A percentile compares a stretch with the other conserved stretches of the same genome.
phyloP scores from a whole-genome alignment of 92 coral and sea anemone species.

The Scolanthus callimorphus region DNA sequence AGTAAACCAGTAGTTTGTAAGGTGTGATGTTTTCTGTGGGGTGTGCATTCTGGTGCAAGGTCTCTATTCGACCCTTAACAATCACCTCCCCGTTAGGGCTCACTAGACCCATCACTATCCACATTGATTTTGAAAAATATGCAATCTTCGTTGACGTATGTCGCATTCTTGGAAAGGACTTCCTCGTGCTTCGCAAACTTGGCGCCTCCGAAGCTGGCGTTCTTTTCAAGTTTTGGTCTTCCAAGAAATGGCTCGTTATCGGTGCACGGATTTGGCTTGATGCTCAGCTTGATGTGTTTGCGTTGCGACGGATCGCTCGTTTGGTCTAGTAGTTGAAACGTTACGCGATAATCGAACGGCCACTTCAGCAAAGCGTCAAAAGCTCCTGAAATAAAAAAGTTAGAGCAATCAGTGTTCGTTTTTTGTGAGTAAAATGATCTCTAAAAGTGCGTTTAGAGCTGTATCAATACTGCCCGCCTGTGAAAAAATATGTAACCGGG shows the following conservation, averaged over 20 bases:
- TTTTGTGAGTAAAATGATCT: too few species aligned
- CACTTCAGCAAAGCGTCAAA: conserved; percentile 87
- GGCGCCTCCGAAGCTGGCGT: conserved; percentile 98
- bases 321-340: conserved; percentile 85
- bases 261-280: conserved; percentile 93
- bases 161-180: conserved; percentile 67
- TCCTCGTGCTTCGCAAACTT: conserved; percentile 96
- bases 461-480: too few species aligned
- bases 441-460: too few species aligned
- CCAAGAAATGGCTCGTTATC: conserved; percentile 98
- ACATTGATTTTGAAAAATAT: conserved; percentile 78
- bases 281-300: conserved; percentile 93
- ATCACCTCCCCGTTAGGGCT: conserved; percentile 60
- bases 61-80: too few species aligned
- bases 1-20: too few species aligned
- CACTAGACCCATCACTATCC: conserved; percentile 88
- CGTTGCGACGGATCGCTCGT: conserved; percentile 66
- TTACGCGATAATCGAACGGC: conserved; percentile 97
- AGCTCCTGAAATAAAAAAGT: conserved; percentile 67
- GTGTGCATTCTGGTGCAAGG: too few species aligned
- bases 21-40: too few species aligned
- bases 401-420: too few species aligned
- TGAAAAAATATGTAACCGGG: too few species aligned
- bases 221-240: conserved; percentile 91
- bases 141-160: conserved; percentile 83